phyloP scores from a whole-genome alignment of 2,888 invertebrate species.

The Diarsia dahlii region DNA sequence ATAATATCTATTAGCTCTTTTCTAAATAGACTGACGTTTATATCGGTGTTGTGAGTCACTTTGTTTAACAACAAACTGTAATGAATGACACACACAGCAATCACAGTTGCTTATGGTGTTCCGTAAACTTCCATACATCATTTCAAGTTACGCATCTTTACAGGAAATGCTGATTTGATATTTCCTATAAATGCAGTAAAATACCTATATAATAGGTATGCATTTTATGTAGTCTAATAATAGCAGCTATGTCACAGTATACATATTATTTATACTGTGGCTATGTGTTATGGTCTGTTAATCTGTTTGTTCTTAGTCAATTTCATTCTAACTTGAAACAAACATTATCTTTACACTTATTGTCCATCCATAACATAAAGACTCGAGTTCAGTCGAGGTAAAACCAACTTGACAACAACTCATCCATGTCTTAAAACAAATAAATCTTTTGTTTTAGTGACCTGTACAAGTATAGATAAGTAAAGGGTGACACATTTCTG shows the following conservation, averaged over 20 bases:
- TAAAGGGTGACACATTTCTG: constrained; percentile 19
- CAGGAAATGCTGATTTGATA: background rate
- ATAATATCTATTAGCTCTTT: background rate
- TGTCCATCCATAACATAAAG: background rate
- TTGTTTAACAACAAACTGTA: background rate
- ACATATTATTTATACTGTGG: too few relatives aligned
- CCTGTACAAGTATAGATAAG: constrained; percentile 4
- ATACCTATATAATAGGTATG: background rate
- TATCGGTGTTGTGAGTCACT: background rate
- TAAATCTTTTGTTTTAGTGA: constrained; percentile 19
- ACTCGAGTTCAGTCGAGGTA: background rate
- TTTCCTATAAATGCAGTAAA: constrained; percentile 1
- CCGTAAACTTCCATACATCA: background rate
- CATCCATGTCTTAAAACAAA: constrained; percentile 17
- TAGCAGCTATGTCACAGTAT: background rate
- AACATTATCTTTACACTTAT: background rate
- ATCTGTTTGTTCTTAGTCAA: background rate
- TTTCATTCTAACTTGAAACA: background rate
- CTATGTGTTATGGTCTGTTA: too few relatives aligned
- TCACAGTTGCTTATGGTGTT: constrained; percentile 8
- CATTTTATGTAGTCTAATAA: background rate
- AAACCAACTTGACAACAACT: constrained; percentile 3
- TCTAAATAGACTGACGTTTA: background rate
- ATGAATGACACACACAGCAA: background rate
- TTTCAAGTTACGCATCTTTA: background rate